These are phyloP conservation scores for Cataglyphis altisquamis DNA, from an alignment of 2,888 invertebrate species.

Conservation along the genomic window DNA sequence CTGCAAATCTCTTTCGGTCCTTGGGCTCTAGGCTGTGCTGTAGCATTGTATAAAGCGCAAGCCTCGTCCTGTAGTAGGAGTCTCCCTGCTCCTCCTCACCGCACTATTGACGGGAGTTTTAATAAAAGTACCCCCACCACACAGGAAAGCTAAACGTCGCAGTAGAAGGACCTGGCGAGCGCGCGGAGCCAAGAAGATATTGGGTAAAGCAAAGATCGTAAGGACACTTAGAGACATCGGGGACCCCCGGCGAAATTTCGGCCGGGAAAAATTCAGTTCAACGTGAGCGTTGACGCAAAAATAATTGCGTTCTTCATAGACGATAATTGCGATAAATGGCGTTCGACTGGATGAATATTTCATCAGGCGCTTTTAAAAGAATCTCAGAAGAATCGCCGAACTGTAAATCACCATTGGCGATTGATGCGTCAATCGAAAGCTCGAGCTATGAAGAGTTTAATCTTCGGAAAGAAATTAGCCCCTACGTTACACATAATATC, in stretches of 20 bases:
- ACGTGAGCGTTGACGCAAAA: constrained; percentile 46
- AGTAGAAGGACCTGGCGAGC: constrained; percentile 76
- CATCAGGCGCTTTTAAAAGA: constrained; percentile 11
- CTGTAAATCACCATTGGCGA: not conserved
- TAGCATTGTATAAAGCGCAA: constrained; percentile 78
- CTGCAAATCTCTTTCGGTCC: constrained; percentile 70
- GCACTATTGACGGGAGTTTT: constrained; percentile 85
- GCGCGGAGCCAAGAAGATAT: constrained; percentile 81
- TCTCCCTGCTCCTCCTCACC: constrained; percentile 78
- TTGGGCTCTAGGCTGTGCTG: constrained; percentile 73
- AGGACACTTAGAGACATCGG: constrained; percentile 78
- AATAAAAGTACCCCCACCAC: constrained; percentile 85
- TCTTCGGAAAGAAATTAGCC: not conserved
- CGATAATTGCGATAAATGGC: constrained; percentile 47
- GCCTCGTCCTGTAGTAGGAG: constrained; percentile 78
- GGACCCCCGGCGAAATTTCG: constrained; percentile 67
- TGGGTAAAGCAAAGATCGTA: constrained; percentile 82
- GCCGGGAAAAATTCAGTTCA: constrained; percentile 63
- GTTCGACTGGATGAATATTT: constrained; percentile 44
- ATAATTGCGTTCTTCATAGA: constrained; percentile 45
- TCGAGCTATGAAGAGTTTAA: not conserved
- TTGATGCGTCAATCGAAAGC: not conserved
- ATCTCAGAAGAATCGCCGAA: constrained; percentile 5
- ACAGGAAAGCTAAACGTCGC: constrained; percentile 75
- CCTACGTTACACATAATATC: not conserved